phyloP scores from a whole-genome alignment of 2,797 vertebrate genomes.

The Sebastes trivittatus region DNA sequence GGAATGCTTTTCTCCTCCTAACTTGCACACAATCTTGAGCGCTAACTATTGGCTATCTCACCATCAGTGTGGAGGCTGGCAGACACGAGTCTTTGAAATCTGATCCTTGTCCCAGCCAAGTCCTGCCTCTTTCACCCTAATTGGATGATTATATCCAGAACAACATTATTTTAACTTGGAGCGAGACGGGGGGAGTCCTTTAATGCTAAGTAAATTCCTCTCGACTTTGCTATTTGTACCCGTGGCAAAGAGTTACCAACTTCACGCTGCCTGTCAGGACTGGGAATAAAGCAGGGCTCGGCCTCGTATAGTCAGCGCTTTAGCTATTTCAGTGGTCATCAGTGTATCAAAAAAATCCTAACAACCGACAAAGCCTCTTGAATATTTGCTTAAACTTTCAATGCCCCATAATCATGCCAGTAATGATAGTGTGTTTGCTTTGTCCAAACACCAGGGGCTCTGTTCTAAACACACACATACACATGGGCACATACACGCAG shows the following conservation, averaged over 20 bases:
- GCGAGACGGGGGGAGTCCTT: conserved; percentile 64
- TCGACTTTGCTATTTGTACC: conserved; percentile 77
- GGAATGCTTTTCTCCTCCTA: conserved; percentile 60
- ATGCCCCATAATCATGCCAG: conserved; percentile 80
- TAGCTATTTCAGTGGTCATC: conserved; percentile 67
- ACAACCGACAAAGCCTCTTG: conserved; percentile 75
- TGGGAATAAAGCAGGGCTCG: conserved; percentile 65
- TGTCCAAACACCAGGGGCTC: conserved; percentile 72
- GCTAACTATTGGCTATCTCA: conserved; percentile 71
- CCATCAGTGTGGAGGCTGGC: conserved; percentile 77
- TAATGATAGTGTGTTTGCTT: conserved; percentile 78
- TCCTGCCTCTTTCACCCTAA: conserved; percentile 81
- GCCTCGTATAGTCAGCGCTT: conserved; percentile 53
- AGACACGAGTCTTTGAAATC: conserved; percentile 87
- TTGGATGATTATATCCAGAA: conserved; percentile 89
- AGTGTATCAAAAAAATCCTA: conserved; percentile 70
- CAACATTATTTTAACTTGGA: conserved; percentile 86
- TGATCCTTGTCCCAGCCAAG: conserved; percentile 81
- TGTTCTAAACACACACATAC: conserved; percentile 64
- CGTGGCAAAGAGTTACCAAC: conserved; percentile 67
- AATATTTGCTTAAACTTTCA: conserved; percentile 82
- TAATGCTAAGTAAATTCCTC: conserved; percentile 78
- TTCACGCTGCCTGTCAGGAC: conserved; percentile 59
- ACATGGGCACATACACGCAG: conserved; percentile 35
- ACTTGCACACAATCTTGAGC: conserved; percentile 52